Evolutionary conservation across 1,140 invertebrate genomes (phyloP), one percentile per base, ranked within the genome.

Genomic region (Neodiprion lecontei): DNA sequence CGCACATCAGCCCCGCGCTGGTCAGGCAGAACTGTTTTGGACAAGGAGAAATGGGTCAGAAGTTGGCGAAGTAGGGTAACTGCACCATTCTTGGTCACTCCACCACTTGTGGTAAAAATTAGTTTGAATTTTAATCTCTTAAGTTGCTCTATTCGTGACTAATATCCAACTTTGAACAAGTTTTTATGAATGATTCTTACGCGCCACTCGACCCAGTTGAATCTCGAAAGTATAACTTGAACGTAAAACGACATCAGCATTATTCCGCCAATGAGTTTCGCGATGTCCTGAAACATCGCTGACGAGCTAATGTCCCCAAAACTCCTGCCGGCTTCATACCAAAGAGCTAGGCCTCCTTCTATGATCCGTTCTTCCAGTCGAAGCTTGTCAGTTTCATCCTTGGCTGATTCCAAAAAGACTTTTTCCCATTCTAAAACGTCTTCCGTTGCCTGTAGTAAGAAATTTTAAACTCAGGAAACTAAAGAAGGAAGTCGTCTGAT

Each of bases 161-260:
- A 40, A 40, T 3, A 40, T 4, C 2, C 28, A 40, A 61, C 9
- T 61, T 61, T 61, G 53, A 17, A 61, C 53, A 0, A 61, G 53
- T 7, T 17, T 9, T 61, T 3, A 61, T 61, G 53, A 61, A 61
- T 61, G 71, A 28, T 68, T 83, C 87, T 85, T 86, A 94, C 90
- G 77, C 91, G 91, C 76, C 92, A 91, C 87, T 95, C 93, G n/a
- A 95, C 86, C 89, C 93, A 91, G 84, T 94, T 95, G 79, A 90
- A 93, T 82, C 92, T 92, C 12, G 94, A 95, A 48, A 95, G 86
- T 75, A 94, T 92, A 66, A 94, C 81, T 79, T 93, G 90, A 49
- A 96, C 91, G 80, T 94, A 96, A 68, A 94, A 76, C 76, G 94
- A 92, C 90, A 95, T 94, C 71, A 95, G 86, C 53, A 91, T 73